Base-by-base conservation (phyloP, 1,140 invertebrate genomes). In the Hylaeus anthracinus region DNA sequence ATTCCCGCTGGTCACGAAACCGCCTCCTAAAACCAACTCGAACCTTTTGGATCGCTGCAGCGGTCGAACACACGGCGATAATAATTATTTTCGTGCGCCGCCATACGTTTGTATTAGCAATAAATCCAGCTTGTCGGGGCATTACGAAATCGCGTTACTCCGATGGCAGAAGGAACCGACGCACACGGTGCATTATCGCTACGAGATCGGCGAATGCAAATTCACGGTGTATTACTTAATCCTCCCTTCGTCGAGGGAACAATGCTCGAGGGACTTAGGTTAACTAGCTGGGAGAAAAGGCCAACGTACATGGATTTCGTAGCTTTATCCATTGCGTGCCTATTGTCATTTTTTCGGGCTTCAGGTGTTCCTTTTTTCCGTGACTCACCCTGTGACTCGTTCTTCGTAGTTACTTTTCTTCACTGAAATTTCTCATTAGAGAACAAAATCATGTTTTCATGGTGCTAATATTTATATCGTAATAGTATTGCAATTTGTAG, bases 181-280 rank as follows among this genome's bases (percentile, higher is more conserved):
- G 14, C 2, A 15, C 8, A 51, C 6, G 55, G 3, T n/a, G n/a
- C n/a, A 37, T 63, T 73, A 73, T 73, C 71, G 1, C 1, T 0
- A n/a, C 12, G 10, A 8, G 56, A 61, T 63, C 58, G 12, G 26
- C 26, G 43, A 73, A 73, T 63, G 58, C 58, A 73, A 73, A 73
- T 73, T 73, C 45, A 6, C 2, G 43, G 1, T 2, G 26, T 39
- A 72, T 48, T 43, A 8, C 55, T 72, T 72, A 63, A 73, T 73
- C 39, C n/a, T 63, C 10, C 8, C 4, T 37, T 61, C 15, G 43
- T 48, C 10, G 53, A 26, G 10, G 4, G 41, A 60, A 3, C 58
- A 37, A 37, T n/a, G 41, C 14, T 5, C 6, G 63, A 45, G 45
- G 14, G 12, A 48, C 6, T 51, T 51, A 58, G n/a, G 15, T 48